A percentile compares a stretch with the other conserved stretches of the same genome.
phyloP scores from a whole-genome alignment of 2,888 invertebrate species.

The Ischnura elegans region DNA sequence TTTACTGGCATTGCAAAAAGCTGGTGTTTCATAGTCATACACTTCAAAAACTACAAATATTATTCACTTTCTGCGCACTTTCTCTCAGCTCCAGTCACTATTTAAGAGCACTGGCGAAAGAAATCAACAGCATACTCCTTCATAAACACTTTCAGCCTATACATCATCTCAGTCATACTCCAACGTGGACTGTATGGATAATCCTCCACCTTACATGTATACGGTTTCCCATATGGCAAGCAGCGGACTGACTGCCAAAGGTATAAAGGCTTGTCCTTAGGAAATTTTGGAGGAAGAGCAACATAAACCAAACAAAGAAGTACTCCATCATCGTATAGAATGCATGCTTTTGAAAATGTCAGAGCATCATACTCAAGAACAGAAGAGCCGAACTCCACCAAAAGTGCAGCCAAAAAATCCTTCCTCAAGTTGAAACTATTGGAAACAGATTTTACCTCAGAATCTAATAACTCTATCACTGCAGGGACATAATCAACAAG shows the following conservation, averaged over 20 bases:
- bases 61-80: background rate
- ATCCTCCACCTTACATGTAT: constrained; percentile 52
- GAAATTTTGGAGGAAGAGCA: constrained; percentile 76
- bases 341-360: constrained; percentile 78
- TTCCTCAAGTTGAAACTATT: constrained; percentile 77
- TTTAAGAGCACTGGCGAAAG: constrained; percentile 39
- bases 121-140: constrained; percentile 54
- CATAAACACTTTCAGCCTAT: constrained; percentile 53
- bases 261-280: constrained; percentile 76
- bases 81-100: background rate
- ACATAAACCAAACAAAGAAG: constrained; percentile 83
- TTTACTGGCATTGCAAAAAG: background rate
- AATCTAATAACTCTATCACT: constrained; percentile 75
- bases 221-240: constrained; percentile 75
- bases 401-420: constrained; percentile 78
- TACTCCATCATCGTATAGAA: constrained; percentile 82
- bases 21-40: background rate
- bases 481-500: constrained; percentile 76
- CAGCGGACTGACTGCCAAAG: constrained; percentile 77
- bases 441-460: constrained; percentile 75
- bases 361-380: constrained; percentile 79
- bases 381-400: constrained; percentile 77
- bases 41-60: background rate
- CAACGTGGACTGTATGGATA: constrained; percentile 59
- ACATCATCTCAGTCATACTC: constrained; percentile 58